Evolutionary conservation across 92 coral and sea anemone genomes (phyloP).

Genomic region (Plumapathes pennacea): DNA sequence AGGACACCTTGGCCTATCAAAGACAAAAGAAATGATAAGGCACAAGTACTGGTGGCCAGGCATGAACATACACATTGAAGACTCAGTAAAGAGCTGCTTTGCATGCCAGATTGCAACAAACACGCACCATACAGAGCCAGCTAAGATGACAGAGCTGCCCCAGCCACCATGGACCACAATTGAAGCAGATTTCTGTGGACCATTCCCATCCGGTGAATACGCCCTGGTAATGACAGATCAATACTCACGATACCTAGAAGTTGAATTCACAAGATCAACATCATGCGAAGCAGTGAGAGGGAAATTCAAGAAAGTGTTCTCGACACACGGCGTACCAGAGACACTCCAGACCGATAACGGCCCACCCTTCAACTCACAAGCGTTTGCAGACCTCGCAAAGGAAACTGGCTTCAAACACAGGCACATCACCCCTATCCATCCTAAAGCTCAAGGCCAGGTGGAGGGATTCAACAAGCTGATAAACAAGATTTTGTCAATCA

Average conservation of each 20-base stretch:
- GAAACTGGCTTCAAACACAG: slow-evolving; percentile 45
- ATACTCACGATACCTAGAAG: slow-evolving; percentile 56
- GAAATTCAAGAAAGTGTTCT: slow-evolving; percentile 37
- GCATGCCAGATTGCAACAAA: slow-evolving; percentile 55
- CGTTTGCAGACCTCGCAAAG: slow-evolving; percentile 16
- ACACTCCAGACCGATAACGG: slow-evolving; percentile 49
- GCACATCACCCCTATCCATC: slow-evolving; percentile 43
- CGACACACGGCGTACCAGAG: slow-evolving; percentile 33
- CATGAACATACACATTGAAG: slow-evolving; percentile 44
- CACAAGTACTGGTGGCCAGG: slow-evolving; percentile 56
- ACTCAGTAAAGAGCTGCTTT: slow-evolving; percentile 26
- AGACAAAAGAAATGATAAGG: slow-evolving; percentile 57
- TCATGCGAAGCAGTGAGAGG: slow-evolving; percentile 11
- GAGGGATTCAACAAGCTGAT: slow-evolving; percentile 55
- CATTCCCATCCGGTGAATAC: slow-evolving; percentile 41
- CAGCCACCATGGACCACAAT: slow-evolving; percentile 47
- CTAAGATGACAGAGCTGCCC: slow-evolving; percentile 53
- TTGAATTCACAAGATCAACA: slow-evolving; percentile 40
- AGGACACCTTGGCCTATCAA: slow-evolving; percentile 56
- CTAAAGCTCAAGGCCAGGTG: slow-evolving; percentile 62
- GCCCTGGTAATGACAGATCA: slow-evolving; percentile 46
- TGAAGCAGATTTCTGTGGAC: slow-evolving; percentile 57
- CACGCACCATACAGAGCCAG: slow-evolving; percentile 45
- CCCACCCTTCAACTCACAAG: slow-evolving; percentile 50
- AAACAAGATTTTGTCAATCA: slow-evolving; percentile 50